Conservation (phyloP, 2,113 vertebrate genomes). For the Poecile atricapillus region DNA sequence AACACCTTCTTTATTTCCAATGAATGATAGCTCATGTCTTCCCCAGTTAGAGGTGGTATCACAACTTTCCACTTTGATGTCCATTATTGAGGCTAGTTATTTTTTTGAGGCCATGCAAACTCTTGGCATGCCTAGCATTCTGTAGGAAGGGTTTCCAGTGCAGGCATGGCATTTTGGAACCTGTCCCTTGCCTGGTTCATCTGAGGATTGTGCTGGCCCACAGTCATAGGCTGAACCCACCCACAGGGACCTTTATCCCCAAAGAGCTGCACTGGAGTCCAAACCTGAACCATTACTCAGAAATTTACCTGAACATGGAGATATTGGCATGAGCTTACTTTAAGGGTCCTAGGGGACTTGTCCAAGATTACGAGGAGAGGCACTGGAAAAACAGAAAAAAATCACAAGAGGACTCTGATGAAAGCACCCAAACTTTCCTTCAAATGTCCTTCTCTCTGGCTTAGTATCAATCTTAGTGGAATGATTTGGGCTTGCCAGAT, state of each 20-base stretch:
- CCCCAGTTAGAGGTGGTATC: background rate
- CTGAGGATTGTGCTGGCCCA: background rate
- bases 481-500: conserved; percentile 5
- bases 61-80: background rate
- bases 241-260: background rate
- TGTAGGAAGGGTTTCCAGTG: background rate
- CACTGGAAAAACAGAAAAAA: background rate
- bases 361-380: background rate
- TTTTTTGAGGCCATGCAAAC: background rate
- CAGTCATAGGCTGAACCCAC: background rate
- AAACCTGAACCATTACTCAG: background rate
- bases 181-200: background rate
- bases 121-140: background rate
- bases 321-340: background rate
- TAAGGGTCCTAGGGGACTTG: background rate
- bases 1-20: background rate
- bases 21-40: background rate
- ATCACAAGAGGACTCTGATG: background rate
- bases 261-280: background rate
- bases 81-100: background rate
- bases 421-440: background rate
- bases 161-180: background rate
- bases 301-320: background rate
- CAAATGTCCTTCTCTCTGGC: background rate
- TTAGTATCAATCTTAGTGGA: background rate